Base-by-base conservation (phyloP, 2,797 vertebrate genomes). In the Odontamblyopus rebecca region DNA sequence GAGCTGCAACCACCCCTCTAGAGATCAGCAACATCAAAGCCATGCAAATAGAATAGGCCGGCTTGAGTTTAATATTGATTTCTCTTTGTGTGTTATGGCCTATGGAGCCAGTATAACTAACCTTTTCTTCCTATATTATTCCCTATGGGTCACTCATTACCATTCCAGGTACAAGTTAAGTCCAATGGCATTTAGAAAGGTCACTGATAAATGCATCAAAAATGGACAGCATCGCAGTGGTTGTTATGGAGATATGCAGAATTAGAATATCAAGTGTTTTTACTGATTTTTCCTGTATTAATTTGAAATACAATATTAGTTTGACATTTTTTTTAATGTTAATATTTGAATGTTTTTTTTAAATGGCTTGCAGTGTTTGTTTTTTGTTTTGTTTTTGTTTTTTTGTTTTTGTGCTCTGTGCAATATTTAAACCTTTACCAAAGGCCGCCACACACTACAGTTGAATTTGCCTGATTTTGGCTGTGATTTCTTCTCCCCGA, bases 171-270 rank as follows among this genome's bases (percentile, higher is more conserved):
- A 73, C 73, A 66, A 74, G 80, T 75, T 81, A 79, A 74, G 80
- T 73, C 74, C 86, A 89, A 90, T 85, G 82, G 84, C 85, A 81
- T 85, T 85, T 83, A n/a, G 2, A 90, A 91, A 92, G 89, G 90
- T 93, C 81, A 82, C 54, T 71, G 54, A 23, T 23, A 60, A 13
- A 60, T 60, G n/a, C 18, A 54, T 26, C 54, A 6, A 26, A 12
- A 26, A 57, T 57, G n/a, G n/a, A 60, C 26, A 27, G 6, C 11
- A 29, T 9, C 7, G 16, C 9, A 11, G 3, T 26, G n/a, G 53
- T 56, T 56, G 53, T n/a, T 11, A n/a, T 56, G 53, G n/a, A 23
- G 53, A 23, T 56, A n/a, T 3, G 54, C 18, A 56, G 4, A 11
- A 26, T n/a, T 26, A n/a, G 51, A n/a, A 53, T n/a, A 19, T 19